Evolutionary conservation across 2,888 invertebrate species (phyloP), one percentile per base, ranked within the genome.

Genomic region (Gonocerus acuteangulatus): DNA sequence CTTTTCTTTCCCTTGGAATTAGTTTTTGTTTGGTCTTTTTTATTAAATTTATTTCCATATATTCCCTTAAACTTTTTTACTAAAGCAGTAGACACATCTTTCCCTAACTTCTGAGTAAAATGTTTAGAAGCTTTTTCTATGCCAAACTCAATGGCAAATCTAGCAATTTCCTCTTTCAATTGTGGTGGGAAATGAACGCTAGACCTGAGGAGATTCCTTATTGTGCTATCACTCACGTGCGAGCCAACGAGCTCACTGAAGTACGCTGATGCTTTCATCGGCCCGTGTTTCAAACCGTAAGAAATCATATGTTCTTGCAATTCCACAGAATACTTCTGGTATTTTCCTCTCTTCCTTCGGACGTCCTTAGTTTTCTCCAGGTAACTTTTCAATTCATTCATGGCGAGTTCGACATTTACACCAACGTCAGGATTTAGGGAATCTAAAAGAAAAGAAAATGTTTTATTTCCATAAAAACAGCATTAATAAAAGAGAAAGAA

Each of bases 121-220:
- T 61, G 48, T 23, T 61, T 22, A 15, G 62, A 60, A 15, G 67
- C 65, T 4, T 58, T 45, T 48, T 67, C 64, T 15, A 65, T 45
- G 2, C 67, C 65, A 42, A 51, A 62, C 22, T 62, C 60, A 11
- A 61, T 49, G 19, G 67, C 67, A 39, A 57, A 67, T 2, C 63
- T 57, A 9, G 64, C 67, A 21, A 67, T 67, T 51, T 67, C 67
- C 45, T 64, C 64, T 62, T 64, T 67, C n/a, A 63, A 32, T 16
- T 60, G 32, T 2, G 67, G 62, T 15, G 47, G 48, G 22, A 65
- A 67, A 36, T 62, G 44, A 22, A 34, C 48, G 49, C 65, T 63
- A 9, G 64, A 52, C 51, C 65, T 67, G 16, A 65, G 60, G 2
- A 67, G 47, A 52, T 65, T 67, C 42, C 67, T 45, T 39, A 67